Base-by-base conservation (phyloP, 2,797 vertebrate species). In the Oceanodroma leucorhoa region DNA sequence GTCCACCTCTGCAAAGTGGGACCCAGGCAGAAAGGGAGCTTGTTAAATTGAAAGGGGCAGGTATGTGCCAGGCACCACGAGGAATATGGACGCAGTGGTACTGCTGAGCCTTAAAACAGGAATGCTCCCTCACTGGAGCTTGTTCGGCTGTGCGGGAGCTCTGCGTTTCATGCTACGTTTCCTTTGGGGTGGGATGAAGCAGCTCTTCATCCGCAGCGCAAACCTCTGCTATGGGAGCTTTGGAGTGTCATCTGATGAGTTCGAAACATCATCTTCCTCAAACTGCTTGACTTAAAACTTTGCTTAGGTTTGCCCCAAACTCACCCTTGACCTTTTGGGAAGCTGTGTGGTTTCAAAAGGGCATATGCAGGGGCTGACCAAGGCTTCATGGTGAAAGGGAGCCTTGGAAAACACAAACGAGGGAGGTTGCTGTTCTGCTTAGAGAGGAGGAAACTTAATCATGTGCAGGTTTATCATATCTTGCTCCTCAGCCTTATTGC, bases 161-260 rank as follows among this genome's bases (percentile, higher is more conserved):
- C 65, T 45, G 51, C 1, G 1, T 82, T 73, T 61, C 0, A 0
- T 58, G 58, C 73, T 73, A 0, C 0, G 0, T 45, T 45, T 58
- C 64, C 41, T 90, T 65, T 0, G 1, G 48, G 22, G 27, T 69
- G 34, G 38, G 24, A 29, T 62, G 51, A 62, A 86, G 45, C 43
- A 88, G 2, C 40, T 64, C n/a, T 50, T 65, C 2, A 1, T 40
- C 57, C 64, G 61, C 87, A 57, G 17, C 2, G 0, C 45, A 50
- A 2, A 41, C 12, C 16, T 83, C 24, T 73, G 70, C 46, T 6
- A 2, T 20, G 48, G 30, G 38, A 83, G 29, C 22, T 15, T 62
- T 70, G 66, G 27, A 34, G 27, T 82, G 58, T 19, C 18, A 29
- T 16, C 48, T 30, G 34, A 14, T 12, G 32, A 29, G 70, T 61